Conservation (phyloP, 2,888 invertebrate genomes). For the Cotesia congregata region DNA sequence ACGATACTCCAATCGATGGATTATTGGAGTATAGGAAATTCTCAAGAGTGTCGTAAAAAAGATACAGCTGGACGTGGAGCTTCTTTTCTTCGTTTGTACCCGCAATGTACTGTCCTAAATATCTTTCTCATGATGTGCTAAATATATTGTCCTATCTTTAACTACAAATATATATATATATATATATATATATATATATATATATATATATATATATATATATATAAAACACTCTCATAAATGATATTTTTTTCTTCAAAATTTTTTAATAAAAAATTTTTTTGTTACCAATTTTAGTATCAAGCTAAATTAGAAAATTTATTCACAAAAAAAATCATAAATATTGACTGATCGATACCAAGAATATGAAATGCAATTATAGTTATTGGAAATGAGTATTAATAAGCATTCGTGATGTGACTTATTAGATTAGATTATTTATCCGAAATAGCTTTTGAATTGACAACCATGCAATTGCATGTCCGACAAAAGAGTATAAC, state of each 20-base stretch:
- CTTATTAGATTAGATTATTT: conserved; percentile 35
- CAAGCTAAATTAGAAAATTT: too few species aligned
- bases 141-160: conserved; percentile 10
- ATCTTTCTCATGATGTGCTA: conserved; percentile 24
- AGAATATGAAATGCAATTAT: neutral
- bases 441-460: conserved; percentile 22
- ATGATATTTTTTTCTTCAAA: neutral
- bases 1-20: conserved; percentile 49
- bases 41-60: conserved; percentile 52
- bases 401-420: conserved; percentile 8
- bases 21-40: conserved; percentile 48
- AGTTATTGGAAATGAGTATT: neutral
- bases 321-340: neutral
- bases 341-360: neutral
- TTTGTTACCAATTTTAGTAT: neutral
- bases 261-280: neutral
- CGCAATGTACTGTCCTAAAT: neutral
- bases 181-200: neutral
- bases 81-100: conserved; percentile 23
- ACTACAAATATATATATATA: neutral
- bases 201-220: neutral
- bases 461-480: conserved; percentile 39
- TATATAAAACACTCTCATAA: neutral
- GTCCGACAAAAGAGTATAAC: conserved; percentile 15
- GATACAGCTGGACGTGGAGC: conserved; percentile 50